Conservation (phyloP, 2,113 vertebrate species). For the Gnathochromis pfefferi region DNA sequence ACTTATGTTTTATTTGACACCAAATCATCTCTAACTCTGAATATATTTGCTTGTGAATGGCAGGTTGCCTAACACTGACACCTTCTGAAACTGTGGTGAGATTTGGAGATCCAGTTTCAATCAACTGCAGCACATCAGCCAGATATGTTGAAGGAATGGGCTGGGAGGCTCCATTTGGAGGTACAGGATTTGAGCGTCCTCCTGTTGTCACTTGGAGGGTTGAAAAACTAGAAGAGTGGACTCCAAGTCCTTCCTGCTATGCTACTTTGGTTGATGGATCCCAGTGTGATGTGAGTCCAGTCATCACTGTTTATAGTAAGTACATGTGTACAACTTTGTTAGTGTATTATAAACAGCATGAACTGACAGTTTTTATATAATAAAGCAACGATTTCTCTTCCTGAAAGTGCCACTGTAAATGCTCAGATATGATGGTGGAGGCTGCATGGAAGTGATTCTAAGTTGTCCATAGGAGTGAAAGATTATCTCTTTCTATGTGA, state of each 20-base stretch:
- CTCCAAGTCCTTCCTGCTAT: accelerated
- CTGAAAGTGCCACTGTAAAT: neutral
- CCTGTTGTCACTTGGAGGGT: neutral
- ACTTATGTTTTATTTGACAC: neutral
- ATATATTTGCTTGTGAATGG: accelerated
- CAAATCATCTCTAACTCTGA: neutral
- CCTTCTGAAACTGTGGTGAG: accelerated
- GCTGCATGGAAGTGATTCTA: neutral
- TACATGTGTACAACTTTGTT: neutral
- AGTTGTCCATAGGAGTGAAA: neutral
- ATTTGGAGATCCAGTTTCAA: neutral
- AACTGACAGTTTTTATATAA: neutral
- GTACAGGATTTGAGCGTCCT: accelerated
- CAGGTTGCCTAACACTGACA: neutral
- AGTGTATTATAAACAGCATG: neutral
- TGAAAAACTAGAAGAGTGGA: neutral
- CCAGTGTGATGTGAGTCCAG: accelerated
- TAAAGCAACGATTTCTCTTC: neutral
- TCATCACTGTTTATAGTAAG: neutral
- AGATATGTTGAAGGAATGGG: neutral
- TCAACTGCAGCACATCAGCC: neutral
- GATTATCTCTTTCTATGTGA: neutral
- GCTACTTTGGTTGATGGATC: neutral
- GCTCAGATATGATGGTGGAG: neutral
- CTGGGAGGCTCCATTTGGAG: accelerated